Evolutionary conservation across 2,888 invertebrate species (phyloP), one percentile per base, ranked within the genome.

Genomic region (Altica lythri): DNA sequence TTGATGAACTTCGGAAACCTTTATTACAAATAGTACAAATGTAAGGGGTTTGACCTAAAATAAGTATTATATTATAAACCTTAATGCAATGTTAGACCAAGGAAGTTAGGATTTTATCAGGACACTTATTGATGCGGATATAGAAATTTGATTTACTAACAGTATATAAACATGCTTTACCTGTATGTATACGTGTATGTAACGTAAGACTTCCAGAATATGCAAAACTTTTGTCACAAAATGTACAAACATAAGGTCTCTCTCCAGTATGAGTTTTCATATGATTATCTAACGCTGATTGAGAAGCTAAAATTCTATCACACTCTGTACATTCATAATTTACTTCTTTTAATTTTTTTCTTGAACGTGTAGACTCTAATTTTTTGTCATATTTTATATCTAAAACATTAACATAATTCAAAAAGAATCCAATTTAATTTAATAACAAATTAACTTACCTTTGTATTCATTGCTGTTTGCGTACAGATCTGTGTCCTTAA

Each of bases 211-310:
- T 60, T 13, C 51, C 52, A 17, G 44, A 45, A 13, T 54, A 56
- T 4, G 59, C 42, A 48, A 59, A 62, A 12, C 40, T 32, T 43
- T 59, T 62, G 8, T 44, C 51, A 13, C 62, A 62, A 37, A 56
- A 52, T 2, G 19, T 8, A 48, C 62, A 62, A 4, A 58, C 43
- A 9, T 52, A 62, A 5, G 59, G 62, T 43, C 44, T 58, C 25
- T 53, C 59, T 1, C 62, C 62, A 27, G 62, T 60, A 22, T 62
- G 62, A 1, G 56, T 60, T 44, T 54, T 58, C 59, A 60, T 62
- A 37, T 62, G 62, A 32, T 42, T 50, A n/a, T 30, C 53, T 32
- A 61, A 48, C 19, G 59, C 53, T 1, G 53, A 46, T 10, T 35
- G 44, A n/a, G 59, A 61, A 18, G 55, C 53, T 25, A 61, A 44